These are phyloP conservation scores for Aplidium turbinatum DNA, from an alignment of 23 tunicate genomes.

Conservation along the genomic window DNA sequence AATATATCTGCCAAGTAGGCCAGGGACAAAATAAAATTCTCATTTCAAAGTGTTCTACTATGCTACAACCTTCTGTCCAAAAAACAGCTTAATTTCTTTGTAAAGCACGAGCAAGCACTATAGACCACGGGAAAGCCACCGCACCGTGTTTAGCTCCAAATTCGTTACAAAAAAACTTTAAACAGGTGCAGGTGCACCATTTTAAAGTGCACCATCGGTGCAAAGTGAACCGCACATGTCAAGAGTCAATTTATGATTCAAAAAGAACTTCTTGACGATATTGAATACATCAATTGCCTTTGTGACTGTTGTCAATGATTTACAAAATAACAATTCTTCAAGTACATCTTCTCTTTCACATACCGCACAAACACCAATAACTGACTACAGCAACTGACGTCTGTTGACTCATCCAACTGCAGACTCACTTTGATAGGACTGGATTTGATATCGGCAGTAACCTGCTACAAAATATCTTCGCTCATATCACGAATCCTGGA, in stretches of 20 bases:
- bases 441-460: slow-evolving; percentile 20
- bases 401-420: slow-evolving; percentile 42
- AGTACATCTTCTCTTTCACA: slow-evolving; percentile 33
- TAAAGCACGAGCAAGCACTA: neutral
- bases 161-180: slow-evolving; percentile 8
- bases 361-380: slow-evolving; percentile 25
- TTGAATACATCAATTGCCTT: slow-evolving; percentile 13
- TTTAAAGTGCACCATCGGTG: slow-evolving; percentile 22
- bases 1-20: neutral
- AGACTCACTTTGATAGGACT: slow-evolving; percentile 31
- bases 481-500: slow-evolving; percentile 27
- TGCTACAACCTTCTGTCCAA: too few species aligned
- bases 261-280: slow-evolving; percentile 9
- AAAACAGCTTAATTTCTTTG: neutral
- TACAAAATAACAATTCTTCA: slow-evolving; percentile 30
- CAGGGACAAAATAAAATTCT: slow-evolving; percentile 6
- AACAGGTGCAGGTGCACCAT: neutral
- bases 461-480: slow-evolving; percentile 20
- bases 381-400: slow-evolving; percentile 17
- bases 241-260: slow-evolving; percentile 15
- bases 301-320: slow-evolving; percentile 19
- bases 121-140: slow-evolving; percentile 17
- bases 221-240: slow-evolving; percentile 8
- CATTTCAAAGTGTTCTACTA: too few species aligned
- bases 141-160: slow-evolving; percentile 2